Percentiles rank a stretch among this genome's conserved stretches.
Evolutionary conservation across 2,797 vertebrate species (phyloP).

Genomic region (Buceros bicornis): DNA sequence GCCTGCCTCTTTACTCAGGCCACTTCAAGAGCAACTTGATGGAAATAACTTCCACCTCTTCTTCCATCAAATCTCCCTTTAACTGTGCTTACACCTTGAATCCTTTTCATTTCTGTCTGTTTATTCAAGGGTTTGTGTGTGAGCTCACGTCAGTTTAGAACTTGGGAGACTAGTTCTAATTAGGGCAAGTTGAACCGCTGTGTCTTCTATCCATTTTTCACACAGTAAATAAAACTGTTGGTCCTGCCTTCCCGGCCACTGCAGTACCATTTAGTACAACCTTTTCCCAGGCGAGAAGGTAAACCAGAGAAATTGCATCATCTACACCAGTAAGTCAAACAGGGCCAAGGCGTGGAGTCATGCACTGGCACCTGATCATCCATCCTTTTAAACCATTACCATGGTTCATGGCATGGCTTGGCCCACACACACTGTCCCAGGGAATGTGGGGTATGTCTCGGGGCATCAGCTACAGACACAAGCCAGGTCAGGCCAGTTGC

Average conservation of each 20-base stretch:
- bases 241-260: neutral
- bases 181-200: neutral
- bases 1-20: neutral
- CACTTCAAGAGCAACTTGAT: neutral
- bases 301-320: neutral
- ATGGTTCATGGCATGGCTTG: neutral
- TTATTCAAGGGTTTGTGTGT: neutral
- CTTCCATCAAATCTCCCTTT: neutral
- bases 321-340: neutral
- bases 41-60: neutral
- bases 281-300: neutral
- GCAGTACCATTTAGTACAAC: neutral
- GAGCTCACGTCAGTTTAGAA: neutral
- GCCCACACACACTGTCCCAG: neutral
- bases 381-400: neutral
- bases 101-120: neutral
- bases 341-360: neutral
- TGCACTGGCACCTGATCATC: neutral
- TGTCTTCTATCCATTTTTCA: neutral
- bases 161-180: neutral
- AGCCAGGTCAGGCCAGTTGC: neutral
- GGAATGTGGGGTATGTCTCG: neutral
- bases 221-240: neutral
- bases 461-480: neutral
- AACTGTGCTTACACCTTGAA: neutral